Percentiles rank a stretch among this genome's conserved stretches.
Conservation (phyloP, 2,888 invertebrate species). For the Deroplatys truncata region DNA sequence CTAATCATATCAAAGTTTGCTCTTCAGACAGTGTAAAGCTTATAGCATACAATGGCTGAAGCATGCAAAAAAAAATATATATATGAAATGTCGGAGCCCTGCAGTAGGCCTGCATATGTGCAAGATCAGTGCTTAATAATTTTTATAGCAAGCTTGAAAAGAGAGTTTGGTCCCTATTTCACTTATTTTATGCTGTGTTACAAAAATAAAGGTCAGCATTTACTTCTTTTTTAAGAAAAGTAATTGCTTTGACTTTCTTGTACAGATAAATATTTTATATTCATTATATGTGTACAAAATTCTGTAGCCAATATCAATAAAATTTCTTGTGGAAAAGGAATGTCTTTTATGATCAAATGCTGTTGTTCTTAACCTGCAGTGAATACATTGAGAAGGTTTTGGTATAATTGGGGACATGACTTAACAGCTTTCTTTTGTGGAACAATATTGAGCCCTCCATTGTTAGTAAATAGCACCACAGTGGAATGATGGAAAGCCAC, state of each 20-base stretch:
- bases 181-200: slow-evolving; percentile 12
- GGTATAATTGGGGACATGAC: too few relatives aligned
- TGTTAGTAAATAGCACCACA: too few relatives aligned
- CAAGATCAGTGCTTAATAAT: background rate
- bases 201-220: background rate
- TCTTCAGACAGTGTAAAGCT: background rate
- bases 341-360: background rate
- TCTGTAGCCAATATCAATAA: slow-evolving; percentile 8
- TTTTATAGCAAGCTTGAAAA: background rate
- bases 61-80: background rate
- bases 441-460: too few relatives aligned
- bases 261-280: slow-evolving; percentile 12
- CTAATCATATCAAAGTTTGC: background rate
- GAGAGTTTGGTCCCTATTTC: background rate
- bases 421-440: too few relatives aligned
- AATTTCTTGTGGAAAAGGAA: background rate
- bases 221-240: background rate
- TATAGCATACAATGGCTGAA: background rate
- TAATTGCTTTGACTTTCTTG: background rate
- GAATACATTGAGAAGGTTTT: too few relatives aligned
- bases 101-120: background rate
- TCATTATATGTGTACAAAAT: slow-evolving; percentile 14
- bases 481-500: too few relatives aligned
- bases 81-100: background rate
- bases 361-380: too few relatives aligned